A percentile compares a stretch with the other conserved stretches of the same genome.
Evolutionary conservation across 2,888 invertebrate species (phyloP).

Genomic region (Oscheius sp.): DNA sequence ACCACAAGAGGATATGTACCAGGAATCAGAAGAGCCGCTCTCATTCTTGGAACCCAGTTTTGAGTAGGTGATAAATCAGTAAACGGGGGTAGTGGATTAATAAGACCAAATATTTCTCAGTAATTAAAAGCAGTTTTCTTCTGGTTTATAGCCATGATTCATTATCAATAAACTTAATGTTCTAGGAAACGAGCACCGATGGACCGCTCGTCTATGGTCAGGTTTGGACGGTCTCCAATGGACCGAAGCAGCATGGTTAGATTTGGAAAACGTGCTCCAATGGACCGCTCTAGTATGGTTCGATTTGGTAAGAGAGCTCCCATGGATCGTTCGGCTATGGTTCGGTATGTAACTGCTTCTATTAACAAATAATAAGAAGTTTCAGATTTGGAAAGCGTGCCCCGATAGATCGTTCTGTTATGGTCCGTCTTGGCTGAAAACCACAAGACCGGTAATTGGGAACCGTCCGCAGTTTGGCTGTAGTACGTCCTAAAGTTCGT

Average conservation of each 20-base stretch:
- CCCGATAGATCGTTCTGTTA: conserved; percentile 32
- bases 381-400: conserved; percentile 34
- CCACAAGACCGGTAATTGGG: neutral
- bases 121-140: no score
- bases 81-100: no score
- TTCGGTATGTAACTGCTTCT: conserved; percentile 22
- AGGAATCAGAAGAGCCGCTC: conserved; percentile 4
- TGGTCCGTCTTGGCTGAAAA: conserved; percentile 30
- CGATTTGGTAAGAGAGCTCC: conserved; percentile 43
- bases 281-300: conserved; percentile 52
- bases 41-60: conserved; percentile 7
- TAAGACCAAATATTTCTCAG: no score
- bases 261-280: conserved; percentile 53
- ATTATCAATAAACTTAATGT: neutral
- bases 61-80: conserved; percentile 15
- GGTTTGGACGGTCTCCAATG: conserved; percentile 44
- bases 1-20: conserved; percentile 10
- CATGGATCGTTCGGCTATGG: conserved; percentile 33
- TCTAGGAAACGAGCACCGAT: conserved; percentile 33
- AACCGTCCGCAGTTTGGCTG: neutral
- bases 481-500: neutral
- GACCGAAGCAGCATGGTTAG: conserved; percentile 49
- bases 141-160: no score
- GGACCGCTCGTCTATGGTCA: conserved; percentile 34
- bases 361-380: neutral